Conservation (phyloP, 92 coral and sea anemone species). For the Scolanthus callimorphus region DNA sequence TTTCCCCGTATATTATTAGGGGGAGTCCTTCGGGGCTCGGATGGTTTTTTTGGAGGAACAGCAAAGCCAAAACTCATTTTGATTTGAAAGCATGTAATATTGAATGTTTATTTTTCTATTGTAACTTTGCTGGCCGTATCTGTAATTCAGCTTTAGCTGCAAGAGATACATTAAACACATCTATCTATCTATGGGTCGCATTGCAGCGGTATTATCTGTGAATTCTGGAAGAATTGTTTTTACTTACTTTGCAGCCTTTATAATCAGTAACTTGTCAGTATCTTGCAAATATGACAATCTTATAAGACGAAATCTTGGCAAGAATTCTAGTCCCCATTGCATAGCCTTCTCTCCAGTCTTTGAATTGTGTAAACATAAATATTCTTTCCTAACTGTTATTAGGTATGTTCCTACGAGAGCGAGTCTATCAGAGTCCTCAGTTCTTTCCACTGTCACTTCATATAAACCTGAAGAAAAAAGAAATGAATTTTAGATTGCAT, state of each 20-base stretch:
- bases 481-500: background rate
- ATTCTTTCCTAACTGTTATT: conserved; percentile 84
- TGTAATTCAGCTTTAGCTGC: too few relatives aligned
- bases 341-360: conserved; percentile 69
- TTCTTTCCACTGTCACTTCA: conserved; percentile 81
- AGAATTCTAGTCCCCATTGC: conserved; percentile 87
- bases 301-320: conserved; percentile 83
- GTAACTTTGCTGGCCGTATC: too few relatives aligned
- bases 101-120: too few relatives aligned
- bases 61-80: too few relatives aligned
- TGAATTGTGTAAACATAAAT: conserved; percentile 78
- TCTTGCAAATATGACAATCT: conserved; percentile 89
- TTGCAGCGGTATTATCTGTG: too few relatives aligned
- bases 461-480: conserved; percentile 59
- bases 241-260: conserved; percentile 85
- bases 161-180: too few relatives aligned
- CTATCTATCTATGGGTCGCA: too few relatives aligned
- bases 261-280: conserved; percentile 78
- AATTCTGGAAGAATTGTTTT: background rate
- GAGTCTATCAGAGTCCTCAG: conserved; percentile 82
- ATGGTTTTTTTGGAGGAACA: too few relatives aligned
- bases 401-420: conserved; percentile 80
- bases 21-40: too few relatives aligned
- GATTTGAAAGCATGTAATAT: too few relatives aligned
- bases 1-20: too few relatives aligned